A percentile compares a stretch with the other conserved stretches of the same genome.
Evolutionary conservation across 1,140 invertebrate genomes (phyloP).

Genomic region (Stenopsyche tienmushanensis): DNA sequence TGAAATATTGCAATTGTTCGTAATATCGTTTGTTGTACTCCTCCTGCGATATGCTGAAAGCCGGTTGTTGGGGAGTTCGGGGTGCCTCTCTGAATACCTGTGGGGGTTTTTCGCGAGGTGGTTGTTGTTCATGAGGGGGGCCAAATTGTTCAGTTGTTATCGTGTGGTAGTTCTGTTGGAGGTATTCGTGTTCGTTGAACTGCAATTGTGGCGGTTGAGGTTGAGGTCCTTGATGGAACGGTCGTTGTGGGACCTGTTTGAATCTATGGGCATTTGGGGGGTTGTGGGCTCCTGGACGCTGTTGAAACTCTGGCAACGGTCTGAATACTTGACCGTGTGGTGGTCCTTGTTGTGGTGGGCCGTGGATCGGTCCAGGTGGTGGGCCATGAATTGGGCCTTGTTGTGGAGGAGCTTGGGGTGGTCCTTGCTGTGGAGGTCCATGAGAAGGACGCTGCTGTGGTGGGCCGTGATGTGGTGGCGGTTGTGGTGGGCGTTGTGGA

Average conservation of each 20-base stretch:
- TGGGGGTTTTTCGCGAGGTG: constrained; percentile 44
- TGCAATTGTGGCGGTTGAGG: constrained; percentile 45
- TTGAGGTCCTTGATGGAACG: constrained; percentile 48
- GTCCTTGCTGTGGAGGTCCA: constrained; percentile 44
- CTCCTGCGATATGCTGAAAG: constrained; percentile 37
- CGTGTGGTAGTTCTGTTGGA: constrained; percentile 57
- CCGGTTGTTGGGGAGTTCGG: constrained; percentile 43
- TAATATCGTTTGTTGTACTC: constrained; percentile 43
- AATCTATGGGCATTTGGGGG: constrained; percentile 44
- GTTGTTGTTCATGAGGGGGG: constrained; percentile 47
- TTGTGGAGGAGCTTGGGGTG: constrained; percentile 46
- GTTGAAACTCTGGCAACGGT: constrained; percentile 27
- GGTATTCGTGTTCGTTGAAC: constrained; percentile 56
- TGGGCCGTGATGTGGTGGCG: constrained; percentile 49
- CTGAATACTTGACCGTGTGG: constrained; percentile 15
- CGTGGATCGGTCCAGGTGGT: constrained; percentile 44
- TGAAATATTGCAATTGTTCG: constrained; percentile 32
- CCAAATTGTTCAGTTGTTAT: constrained; percentile 55
- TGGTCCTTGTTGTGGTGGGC: constrained; percentile 44
- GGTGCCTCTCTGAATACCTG: constrained; percentile 46
- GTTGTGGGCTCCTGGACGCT: constrained; percentile 27
- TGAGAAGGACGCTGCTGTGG: constrained; percentile 49
- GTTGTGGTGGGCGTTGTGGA: constrained; percentile 27
- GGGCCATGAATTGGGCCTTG: constrained; percentile 45
- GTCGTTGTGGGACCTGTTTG: constrained; percentile 48